Percentiles rank a stretch among this genome's conserved stretches.
Conservation (phyloP, 2,888 invertebrate species). For the Agriopis aurantiaria region DNA sequence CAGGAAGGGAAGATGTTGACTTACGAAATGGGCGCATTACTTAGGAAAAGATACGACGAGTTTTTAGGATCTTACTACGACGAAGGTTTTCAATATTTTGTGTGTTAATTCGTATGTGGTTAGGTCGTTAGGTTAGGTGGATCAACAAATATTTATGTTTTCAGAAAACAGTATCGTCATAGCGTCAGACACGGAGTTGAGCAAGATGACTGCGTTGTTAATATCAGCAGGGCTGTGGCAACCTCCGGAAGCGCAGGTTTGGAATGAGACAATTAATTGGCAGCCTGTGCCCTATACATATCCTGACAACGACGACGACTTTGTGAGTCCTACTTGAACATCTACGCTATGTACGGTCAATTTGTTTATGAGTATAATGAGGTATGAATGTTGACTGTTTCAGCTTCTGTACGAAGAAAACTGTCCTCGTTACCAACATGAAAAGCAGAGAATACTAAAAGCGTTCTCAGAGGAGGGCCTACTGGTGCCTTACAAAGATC, state of each 20-base stretch:
- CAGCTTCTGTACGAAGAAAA: slow-evolving; percentile 81
- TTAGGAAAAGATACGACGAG: slow-evolving; percentile 82
- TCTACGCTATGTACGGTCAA: slow-evolving; percentile 11
- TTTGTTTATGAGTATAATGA: not conserved
- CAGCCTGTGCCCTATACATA: slow-evolving; percentile 88
- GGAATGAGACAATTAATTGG: slow-evolving; percentile 85
- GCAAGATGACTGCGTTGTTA: slow-evolving; percentile 90
- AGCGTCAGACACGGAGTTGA: slow-evolving; percentile 90
- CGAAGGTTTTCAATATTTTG: slow-evolving; percentile 60
- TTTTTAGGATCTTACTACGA: slow-evolving; percentile 81
- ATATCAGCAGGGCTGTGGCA: slow-evolving; percentile 91
- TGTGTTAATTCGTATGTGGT: not conserved
- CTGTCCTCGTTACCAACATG: slow-evolving; percentile 78
- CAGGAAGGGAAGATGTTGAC: slow-evolving; percentile 86
- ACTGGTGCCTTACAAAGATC: slow-evolving; percentile 73
- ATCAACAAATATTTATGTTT: not conserved
- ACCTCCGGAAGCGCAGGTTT: slow-evolving; percentile 78
- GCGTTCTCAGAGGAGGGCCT: slow-evolving; percentile 76
- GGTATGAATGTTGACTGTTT: slow-evolving; percentile 42
- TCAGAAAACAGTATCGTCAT: slow-evolving; percentile 78
- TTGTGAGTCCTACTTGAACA: slow-evolving; percentile 61
- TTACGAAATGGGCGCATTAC: slow-evolving; percentile 84
- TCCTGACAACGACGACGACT: slow-evolving; percentile 71
- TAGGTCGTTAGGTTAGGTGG: not conserved
- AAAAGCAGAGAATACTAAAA: slow-evolving; percentile 74